A percentile compares a stretch with the other conserved stretches of the same genome.
Conservation (phyloP, 2,113 vertebrate species). For the Pyrgilauda ruficollis region DNA sequence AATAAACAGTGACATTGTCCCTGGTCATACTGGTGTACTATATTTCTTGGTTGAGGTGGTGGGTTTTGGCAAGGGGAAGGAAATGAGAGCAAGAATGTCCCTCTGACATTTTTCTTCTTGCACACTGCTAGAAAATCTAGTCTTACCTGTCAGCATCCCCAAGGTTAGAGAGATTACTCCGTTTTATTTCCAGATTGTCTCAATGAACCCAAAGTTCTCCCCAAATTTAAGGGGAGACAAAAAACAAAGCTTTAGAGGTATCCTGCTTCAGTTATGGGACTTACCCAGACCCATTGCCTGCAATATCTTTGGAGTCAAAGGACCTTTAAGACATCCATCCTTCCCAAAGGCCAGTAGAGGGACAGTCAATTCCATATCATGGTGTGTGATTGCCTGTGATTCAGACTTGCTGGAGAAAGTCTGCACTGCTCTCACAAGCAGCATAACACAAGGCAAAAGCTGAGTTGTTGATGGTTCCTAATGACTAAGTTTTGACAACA, state of each 20-base stretch:
- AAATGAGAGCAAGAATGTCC: not conserved
- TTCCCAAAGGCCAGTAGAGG: not conserved
- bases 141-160: not conserved
- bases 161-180: not conserved
- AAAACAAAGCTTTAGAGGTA: not conserved
- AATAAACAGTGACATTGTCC: slow-evolving; percentile 5
- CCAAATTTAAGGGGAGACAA: not conserved
- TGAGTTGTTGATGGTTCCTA: not conserved
- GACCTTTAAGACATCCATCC: not conserved
- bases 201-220: not conserved
- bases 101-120: not conserved
- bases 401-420: not conserved
- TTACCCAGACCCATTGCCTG: not conserved
- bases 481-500: not conserved
- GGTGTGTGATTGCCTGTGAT: not conserved
- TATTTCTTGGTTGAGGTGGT: slow-evolving; percentile 2
- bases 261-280: not conserved
- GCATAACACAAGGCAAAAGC: not conserved
- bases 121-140: not conserved
- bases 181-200: not conserved
- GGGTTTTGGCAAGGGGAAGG: not conserved
- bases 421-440: not conserved
- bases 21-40: not conserved
- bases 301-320: not conserved
- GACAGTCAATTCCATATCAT: not conserved